Percentiles rank a stretch among this genome's conserved stretches.
Conservation (phyloP, 2,888 invertebrate genomes). For the Cecidostiba fungosa region DNA sequence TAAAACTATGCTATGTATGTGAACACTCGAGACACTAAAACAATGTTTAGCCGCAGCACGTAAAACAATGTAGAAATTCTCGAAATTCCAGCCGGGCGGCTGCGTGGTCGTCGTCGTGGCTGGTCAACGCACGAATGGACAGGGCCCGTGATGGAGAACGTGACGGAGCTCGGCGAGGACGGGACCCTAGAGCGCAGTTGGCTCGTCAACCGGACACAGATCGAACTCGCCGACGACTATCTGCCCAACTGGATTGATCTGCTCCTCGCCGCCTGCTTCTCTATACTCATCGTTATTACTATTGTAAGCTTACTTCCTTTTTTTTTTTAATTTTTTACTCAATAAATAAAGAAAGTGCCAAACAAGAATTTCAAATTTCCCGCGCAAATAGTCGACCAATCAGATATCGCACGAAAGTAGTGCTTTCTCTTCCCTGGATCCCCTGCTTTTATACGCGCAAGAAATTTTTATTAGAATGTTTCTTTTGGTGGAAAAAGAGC, state of each 20-base stretch:
- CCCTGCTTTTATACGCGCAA: too few relatives aligned
- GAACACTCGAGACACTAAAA: too few relatives aligned
- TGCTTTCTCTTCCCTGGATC: too few relatives aligned
- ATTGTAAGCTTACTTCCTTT: constrained; percentile 73
- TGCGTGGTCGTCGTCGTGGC: constrained; percentile 53
- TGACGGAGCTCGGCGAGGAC: constrained; percentile 52
- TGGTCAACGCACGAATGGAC: constrained; percentile 56
- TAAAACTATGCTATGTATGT: too few relatives aligned
- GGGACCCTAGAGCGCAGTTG: constrained; percentile 53
- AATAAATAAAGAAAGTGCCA: too few relatives aligned
- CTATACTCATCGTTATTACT: constrained; percentile 77
- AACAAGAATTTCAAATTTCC: too few relatives aligned
- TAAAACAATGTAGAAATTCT: neutral
- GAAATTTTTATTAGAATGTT: too few relatives aligned
- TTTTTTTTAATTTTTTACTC: too few relatives aligned
- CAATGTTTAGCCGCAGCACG: too few relatives aligned
- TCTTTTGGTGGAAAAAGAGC: too few relatives aligned
- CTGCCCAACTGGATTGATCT: constrained; percentile 76
- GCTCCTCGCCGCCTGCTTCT: constrained; percentile 75
- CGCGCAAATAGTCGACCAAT: too few relatives aligned
- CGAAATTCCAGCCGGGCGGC: constrained; percentile 40
- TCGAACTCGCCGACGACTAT: constrained; percentile 63
- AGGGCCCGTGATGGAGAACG: constrained; percentile 65
- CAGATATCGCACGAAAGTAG: too few relatives aligned
- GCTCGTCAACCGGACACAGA: constrained; percentile 56